Evolutionary conservation across 2,888 invertebrate genomes (phyloP).

Genomic region (Tolmerus cingulatus): DNA sequence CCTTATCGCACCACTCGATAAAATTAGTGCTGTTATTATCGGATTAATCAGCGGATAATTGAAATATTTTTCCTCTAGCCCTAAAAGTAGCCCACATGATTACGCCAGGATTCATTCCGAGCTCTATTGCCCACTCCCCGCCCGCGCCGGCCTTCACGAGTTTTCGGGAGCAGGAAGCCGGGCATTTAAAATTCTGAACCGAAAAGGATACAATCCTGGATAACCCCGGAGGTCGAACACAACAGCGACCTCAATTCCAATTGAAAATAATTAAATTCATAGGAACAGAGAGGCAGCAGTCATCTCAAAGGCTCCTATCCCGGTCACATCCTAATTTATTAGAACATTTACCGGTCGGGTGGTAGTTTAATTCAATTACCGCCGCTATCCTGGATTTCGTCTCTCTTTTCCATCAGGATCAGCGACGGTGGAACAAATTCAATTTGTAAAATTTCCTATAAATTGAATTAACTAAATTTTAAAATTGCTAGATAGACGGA

Average conservation of each 20-base stretch:
- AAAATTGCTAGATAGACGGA: neutral
- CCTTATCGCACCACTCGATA: neutral
- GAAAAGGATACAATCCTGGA: neutral
- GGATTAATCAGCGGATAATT: neutral
- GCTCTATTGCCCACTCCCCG: neutral
- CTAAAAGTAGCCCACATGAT: neutral
- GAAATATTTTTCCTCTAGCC: neutral
- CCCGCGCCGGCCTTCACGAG: neutral
- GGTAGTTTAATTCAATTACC: neutral
- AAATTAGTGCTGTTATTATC: neutral
- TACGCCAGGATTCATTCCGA: neutral
- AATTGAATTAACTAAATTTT: slow-evolving; percentile 10
- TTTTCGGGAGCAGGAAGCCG: neutral
- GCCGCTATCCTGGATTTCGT: neutral
- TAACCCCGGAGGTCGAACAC: neutral
- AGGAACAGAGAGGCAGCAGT: neutral
- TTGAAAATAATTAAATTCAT: neutral
- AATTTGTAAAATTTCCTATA: slow-evolving; percentile 8
- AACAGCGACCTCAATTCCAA: neutral
- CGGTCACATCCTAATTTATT: neutral
- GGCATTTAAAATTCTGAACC: neutral
- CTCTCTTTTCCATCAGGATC: neutral
- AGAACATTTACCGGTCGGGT: neutral
- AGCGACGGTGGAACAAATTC: neutral
- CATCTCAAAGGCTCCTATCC: neutral